Evolutionary conservation across 2,113 vertebrate genomes (phyloP), one percentile per base, ranked within the genome.

Genomic region (Gallinago undulata): DNA sequence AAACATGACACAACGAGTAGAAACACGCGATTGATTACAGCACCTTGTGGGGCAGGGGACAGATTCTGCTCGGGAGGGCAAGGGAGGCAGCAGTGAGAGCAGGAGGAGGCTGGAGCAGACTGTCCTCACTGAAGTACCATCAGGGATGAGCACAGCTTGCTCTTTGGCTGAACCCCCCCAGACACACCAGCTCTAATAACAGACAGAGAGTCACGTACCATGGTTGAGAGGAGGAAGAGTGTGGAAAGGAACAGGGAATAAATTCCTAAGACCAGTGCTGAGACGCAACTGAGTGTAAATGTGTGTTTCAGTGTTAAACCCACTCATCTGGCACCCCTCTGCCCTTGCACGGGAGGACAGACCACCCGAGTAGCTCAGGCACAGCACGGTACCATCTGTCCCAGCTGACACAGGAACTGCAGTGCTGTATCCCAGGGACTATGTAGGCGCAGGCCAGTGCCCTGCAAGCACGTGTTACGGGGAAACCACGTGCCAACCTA

Each of bases 201-300:
- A 37, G 53, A 22, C 33, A 7, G 69, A 24, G 69, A 27, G 27
- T 14, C 15, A 0, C 0, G 41, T 30, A 13, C 47, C 1, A 0
- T 19, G n/a, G 62, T 5, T 11, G 22, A 30, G 27, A 68, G 43
- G 27, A 63, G 53, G 53, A 67, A 31, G 37, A 48, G n/a, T 1
- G 8, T 0, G 5, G 66, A 80, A 45, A 48, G 31, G 33, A 89
- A 31, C 5, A 33, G 28, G 25, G 57, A 87, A n/a, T 17, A 50
- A 23, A 12, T n/a, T 16, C 8, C 3, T 14, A n/a, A 53, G 37
- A 21, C 12, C 9, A 43, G 79, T 77, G 21, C 2, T 28, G 53
- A 77, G 31, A 39, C 4, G 17, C 37, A 82, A 22, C 27, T 56
- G 53, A 2, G 41, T 45, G 4, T 24, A 11, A 35, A 56, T 23